A percentile compares a stretch with the other conserved stretches of the same genome.
phyloP scores from a whole-genome alignment of 2,888 invertebrate species.

The Melitaea athalia region DNA sequence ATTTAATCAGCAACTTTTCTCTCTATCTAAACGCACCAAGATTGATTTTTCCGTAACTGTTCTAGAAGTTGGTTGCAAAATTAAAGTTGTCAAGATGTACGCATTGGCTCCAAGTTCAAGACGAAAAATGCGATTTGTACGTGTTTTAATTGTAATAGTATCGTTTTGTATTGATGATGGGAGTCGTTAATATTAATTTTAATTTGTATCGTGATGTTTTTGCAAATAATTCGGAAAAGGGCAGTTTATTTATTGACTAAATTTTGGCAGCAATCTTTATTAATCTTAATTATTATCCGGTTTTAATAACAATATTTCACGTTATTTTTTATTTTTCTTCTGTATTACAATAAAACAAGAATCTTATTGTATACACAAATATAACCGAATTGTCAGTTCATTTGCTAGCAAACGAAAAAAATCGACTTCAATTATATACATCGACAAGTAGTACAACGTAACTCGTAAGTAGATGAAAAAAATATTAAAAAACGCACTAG shows the following conservation, averaged over 20 bases:
- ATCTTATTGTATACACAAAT: too few relatives aligned
- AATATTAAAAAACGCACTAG: too few relatives aligned
- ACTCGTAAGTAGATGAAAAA: too few relatives aligned
- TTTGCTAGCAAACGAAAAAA: too few relatives aligned
- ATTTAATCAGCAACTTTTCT: not conserved
- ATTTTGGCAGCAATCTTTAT: not conserved
- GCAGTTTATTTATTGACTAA: slow-evolving; percentile 9
- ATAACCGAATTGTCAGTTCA: too few relatives aligned
- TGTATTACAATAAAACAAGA: too few relatives aligned
- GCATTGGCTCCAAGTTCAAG: slow-evolving; percentile 61
- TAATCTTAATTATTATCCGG: not conserved
- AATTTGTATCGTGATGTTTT: slow-evolving; percentile 32
- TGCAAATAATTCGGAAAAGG: slow-evolving; percentile 11
- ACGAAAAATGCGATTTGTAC: slow-evolving; percentile 46
- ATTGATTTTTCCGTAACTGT: slow-evolving; percentile 26
- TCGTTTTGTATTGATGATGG: slow-evolving; percentile 42
- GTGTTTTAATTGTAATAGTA: slow-evolving; percentile 44
- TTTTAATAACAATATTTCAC: not conserved
- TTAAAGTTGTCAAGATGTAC: slow-evolving; percentile 26
- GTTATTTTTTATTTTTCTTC: too few relatives aligned
- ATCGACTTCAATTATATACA: too few relatives aligned
- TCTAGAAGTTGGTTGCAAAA: not conserved
- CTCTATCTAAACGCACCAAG: slow-evolving; percentile 36
- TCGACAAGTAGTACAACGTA: too few relatives aligned
- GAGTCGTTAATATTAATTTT: slow-evolving; percentile 23